These are phyloP conservation scores for Samia ricini DNA, from an alignment of 1,140 invertebrate species.

Conservation along the genomic window DNA sequence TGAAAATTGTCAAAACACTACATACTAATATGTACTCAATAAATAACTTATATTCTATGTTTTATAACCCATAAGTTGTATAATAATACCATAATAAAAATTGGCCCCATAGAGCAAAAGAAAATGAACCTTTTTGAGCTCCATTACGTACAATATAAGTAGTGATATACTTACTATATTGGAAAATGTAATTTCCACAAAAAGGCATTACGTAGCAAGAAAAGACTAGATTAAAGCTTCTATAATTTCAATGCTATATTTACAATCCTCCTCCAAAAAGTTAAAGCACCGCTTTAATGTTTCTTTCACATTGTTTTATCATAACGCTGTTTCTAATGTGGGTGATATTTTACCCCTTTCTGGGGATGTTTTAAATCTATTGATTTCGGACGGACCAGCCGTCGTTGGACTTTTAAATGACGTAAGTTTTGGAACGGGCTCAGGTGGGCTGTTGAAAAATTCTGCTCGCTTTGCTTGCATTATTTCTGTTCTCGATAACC, in stretches of 20 bases:
- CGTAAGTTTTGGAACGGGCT: constrained; percentile 52
- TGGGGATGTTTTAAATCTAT: constrained; percentile 50
- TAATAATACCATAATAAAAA: constrained; percentile 52
- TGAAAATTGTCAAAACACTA: constrained; percentile 68
- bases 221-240: constrained; percentile 76
- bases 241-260: constrained; percentile 60
- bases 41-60: constrained; percentile 68
- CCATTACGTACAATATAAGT: constrained; percentile 29
- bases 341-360: constrained; percentile 62
- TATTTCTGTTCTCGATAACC: constrained; percentile 69
- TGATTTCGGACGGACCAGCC: constrained; percentile 24
- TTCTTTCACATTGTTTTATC: constrained; percentile 44
- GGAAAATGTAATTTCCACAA: constrained; percentile 39
- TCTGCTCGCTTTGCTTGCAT: constrained; percentile 78
- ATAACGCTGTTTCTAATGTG: constrained; percentile 81
- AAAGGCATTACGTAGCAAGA: constrained; percentile 64
- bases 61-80: constrained; percentile 45
- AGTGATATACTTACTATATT: constrained; percentile 42
- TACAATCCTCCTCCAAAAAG: constrained; percentile 36
- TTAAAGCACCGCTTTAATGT: constrained; percentile 54
- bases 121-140: constrained; percentile 46
- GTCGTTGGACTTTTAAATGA: constrained; percentile 55
- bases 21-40: constrained; percentile 63
- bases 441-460: constrained; percentile 72
- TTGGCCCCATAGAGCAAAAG: constrained; percentile 66